Percentiles rank a stretch among this genome's conserved stretches.
Evolutionary conservation across 2,888 invertebrate genomes (phyloP).

Genomic region (Agonopterix heracliana): DNA sequence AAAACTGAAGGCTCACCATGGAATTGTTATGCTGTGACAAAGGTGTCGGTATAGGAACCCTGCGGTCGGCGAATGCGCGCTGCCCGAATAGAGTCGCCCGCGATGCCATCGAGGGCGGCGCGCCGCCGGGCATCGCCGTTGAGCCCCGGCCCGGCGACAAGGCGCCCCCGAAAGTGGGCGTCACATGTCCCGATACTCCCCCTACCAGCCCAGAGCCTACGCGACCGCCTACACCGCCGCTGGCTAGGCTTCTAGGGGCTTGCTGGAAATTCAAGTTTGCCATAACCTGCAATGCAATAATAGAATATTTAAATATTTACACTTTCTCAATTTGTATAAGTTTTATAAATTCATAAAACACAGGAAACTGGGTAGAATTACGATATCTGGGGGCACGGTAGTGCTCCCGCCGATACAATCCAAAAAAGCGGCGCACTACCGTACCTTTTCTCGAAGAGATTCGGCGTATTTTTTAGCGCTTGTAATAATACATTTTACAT

Average conservation of each 20-base stretch:
- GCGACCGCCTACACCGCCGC: constrained; percentile 76
- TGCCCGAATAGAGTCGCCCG: constrained; percentile 84
- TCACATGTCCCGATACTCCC: constrained; percentile 77
- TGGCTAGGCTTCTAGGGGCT: constrained; percentile 91
- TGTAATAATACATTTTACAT: too few relatives aligned
- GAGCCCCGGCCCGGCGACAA: constrained; percentile 62
- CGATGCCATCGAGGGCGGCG: constrained; percentile 76
- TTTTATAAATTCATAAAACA: too few relatives aligned
- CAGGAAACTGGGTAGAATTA: too few relatives aligned
- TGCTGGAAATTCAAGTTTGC: constrained; percentile 95
- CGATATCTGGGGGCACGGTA: too few relatives aligned
- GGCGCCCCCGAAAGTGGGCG: constrained; percentile 70
- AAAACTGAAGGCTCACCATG: constrained; percentile 46
- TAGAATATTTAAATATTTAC: not conserved
- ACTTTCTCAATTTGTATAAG: not conserved
- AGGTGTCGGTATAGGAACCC: constrained; percentile 79
- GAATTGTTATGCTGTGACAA: constrained; percentile 74
- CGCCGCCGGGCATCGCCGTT: constrained; percentile 65
- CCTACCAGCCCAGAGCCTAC: constrained; percentile 84
- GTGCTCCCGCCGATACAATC: too few relatives aligned
- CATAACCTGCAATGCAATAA: constrained; percentile 80
- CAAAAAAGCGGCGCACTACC: too few relatives aligned
- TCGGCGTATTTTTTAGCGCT: too few relatives aligned
- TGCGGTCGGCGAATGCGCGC: constrained; percentile 86
- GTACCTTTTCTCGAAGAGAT: too few relatives aligned